A percentile compares a stretch with the other conserved stretches of the same genome.
phyloP scores from a whole-genome alignment of 2,888 invertebrate genomes.

The Agrilus cyanescens region DNA sequence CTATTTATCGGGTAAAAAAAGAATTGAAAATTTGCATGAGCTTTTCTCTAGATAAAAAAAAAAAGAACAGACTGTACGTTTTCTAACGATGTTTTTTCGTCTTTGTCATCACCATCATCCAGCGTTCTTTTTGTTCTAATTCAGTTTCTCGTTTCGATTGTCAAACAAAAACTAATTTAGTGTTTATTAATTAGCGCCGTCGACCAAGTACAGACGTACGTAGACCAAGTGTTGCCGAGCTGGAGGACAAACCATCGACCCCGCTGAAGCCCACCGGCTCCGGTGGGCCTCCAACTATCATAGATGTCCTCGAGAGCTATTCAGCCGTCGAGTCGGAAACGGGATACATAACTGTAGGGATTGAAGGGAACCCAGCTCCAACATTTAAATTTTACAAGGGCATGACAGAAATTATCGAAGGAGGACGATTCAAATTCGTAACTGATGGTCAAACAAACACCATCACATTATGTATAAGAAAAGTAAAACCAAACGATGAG shows the following conservation, averaged over 20 bases:
- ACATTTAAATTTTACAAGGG: conserved; percentile 94
- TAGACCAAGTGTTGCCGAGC: conserved; percentile 79
- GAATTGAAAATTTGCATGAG: too few relatives aligned
- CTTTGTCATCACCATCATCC: too few relatives aligned
- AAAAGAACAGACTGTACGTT: too few relatives aligned
- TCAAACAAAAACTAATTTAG: too few relatives aligned
- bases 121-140: too few relatives aligned
- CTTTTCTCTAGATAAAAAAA: too few relatives aligned
- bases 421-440: conserved; percentile 88
- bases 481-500: conserved; percentile 94
- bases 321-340: conserved; percentile 93
- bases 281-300: conserved; percentile 69
- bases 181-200: conserved; percentile 27
- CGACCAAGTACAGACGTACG: conserved; percentile 85
- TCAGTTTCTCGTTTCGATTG: too few relatives aligned
- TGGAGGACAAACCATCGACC: conserved; percentile 85
- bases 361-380: conserved; percentile 90
- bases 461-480: conserved; percentile 88
- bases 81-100: too few relatives aligned
- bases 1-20: too few relatives aligned
- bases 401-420: conserved; percentile 84
- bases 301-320: conserved; percentile 90
- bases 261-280: conserved; percentile 71
- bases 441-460: conserved; percentile 90
- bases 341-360: conserved; percentile 83